Evolutionary conservation across 2,113 vertebrate species (phyloP).

Genomic region (Tetrao urogallus): DNA sequence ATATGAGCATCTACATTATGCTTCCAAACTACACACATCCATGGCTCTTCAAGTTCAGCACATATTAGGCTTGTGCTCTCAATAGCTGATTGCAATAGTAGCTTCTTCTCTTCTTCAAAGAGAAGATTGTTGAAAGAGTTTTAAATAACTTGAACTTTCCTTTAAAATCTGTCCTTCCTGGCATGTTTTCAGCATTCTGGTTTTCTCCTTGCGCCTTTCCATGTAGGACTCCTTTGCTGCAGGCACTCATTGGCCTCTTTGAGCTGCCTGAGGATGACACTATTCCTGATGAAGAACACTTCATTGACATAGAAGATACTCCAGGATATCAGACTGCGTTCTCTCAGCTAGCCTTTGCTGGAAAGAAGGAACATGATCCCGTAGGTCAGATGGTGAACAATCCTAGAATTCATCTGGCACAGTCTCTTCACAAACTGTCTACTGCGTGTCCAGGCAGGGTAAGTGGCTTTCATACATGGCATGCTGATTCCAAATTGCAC

Average conservation of each 20-base stretch:
- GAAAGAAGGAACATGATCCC: constrained; percentile 95
- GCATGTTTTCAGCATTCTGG: not conserved
- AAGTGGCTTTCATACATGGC: not conserved
- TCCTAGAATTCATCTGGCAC: constrained; percentile 93
- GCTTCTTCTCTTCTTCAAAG: not conserved
- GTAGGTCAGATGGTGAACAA: constrained; percentile 94
- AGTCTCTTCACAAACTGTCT: constrained; percentile 95
- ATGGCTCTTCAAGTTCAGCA: not conserved
- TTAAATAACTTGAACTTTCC: not conserved
- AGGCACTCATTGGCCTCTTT: constrained; percentile 96
- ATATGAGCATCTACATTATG: not conserved
- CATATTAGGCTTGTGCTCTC: not conserved
- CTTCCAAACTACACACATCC: not conserved
- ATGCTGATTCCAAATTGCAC: not conserved
- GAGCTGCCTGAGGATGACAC: constrained; percentile 97
- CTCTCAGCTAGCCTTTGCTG: constrained; percentile 96
- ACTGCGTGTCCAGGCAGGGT: constrained; percentile 96
- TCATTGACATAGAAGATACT: constrained; percentile 97
- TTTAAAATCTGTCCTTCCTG: not conserved
- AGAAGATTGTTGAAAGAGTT: not conserved
- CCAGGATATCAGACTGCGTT: constrained; percentile 98
- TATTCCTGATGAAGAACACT: constrained; percentile 96
- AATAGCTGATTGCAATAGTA: not conserved
- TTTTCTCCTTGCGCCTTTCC: not conserved
- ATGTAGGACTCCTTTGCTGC: constrained; percentile 90